Conservation (phyloP, 92 coral and sea anemone species). For the Heliopora coerulea region DNA sequence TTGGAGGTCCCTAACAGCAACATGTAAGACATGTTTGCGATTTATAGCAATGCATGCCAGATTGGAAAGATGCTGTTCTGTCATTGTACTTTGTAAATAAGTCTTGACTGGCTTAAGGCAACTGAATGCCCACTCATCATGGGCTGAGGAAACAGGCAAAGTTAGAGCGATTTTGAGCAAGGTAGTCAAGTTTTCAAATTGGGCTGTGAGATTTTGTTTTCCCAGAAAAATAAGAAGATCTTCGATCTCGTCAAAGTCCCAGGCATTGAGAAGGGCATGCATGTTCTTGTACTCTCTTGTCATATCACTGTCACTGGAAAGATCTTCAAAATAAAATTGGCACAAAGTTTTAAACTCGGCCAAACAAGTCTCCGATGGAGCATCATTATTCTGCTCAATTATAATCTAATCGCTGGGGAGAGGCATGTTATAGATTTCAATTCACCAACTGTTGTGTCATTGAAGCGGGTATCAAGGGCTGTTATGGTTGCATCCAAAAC, state of each 20-base stretch:
- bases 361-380: too few relatives aligned
- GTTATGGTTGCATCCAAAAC: too few relatives aligned
- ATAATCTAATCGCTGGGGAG: too few relatives aligned
- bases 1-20: background rate
- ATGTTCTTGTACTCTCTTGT: slow-evolving; percentile 11
- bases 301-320: slow-evolving; percentile 2
- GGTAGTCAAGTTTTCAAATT: slow-evolving; percentile 7
- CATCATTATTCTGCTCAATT: too few relatives aligned
- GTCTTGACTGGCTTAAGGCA: slow-evolving; percentile 20
- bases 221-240: slow-evolving; percentile 15
- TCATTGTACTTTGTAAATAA: slow-evolving; percentile 7
- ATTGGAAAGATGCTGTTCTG: slow-evolving; percentile 1
- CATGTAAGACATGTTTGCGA: slow-evolving; percentile 1
- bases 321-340: slow-evolving; percentile 6
- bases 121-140: slow-evolving; percentile 25
- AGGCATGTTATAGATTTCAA: too few relatives aligned
- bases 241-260: slow-evolving; percentile 20
- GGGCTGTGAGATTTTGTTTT: slow-evolving; percentile 2
- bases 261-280: slow-evolving; percentile 17
- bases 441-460: too few relatives aligned
- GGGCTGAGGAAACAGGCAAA: slow-evolving; percentile 20
- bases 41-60: slow-evolving; percentile 7
- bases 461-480: too few relatives aligned
- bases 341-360: slow-evolving; percentile 24
- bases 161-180: slow-evolving; percentile 10